Percentiles rank a stretch among this genome's conserved stretches.
Conservation (phyloP, 2,797 vertebrate genomes). For the Ptychobarbus kaznakovi region DNA sequence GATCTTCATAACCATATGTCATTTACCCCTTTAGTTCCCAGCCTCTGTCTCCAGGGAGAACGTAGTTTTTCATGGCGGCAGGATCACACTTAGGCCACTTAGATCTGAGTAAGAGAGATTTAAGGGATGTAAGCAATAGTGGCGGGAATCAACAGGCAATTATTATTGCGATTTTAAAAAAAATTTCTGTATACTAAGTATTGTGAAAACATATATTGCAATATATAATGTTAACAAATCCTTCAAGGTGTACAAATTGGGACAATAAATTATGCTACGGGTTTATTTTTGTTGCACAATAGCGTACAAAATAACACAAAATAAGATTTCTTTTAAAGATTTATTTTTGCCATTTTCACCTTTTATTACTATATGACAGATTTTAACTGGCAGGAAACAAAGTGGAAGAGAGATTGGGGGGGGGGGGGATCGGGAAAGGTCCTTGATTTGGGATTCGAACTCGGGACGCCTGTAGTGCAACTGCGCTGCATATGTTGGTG, state of each 20-base stretch:
- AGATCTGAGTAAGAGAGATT: slow-evolving; percentile 6
- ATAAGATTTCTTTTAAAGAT: background rate
- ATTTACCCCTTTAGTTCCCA: slow-evolving; percentile 77
- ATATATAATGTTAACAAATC: background rate
- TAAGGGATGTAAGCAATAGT: background rate
- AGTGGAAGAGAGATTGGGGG: background rate
- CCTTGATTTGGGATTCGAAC: no score
- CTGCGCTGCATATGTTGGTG: no score
- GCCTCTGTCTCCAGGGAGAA: slow-evolving; percentile 57
- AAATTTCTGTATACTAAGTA: background rate
- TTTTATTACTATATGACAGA: background rate
- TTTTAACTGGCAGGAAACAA: background rate
- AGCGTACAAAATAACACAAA: background rate
- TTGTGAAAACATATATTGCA: background rate
- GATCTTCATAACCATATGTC: slow-evolving; percentile 81
- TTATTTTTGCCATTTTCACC: background rate
- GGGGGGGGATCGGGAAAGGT: no score
- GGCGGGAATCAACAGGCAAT: background rate
- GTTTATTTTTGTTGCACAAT: background rate
- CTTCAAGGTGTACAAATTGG: no score
- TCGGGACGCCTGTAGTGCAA: no score
- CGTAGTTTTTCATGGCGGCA: slow-evolving; percentile 8
- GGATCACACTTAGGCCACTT: slow-evolving; percentile 42
- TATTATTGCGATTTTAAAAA: background rate
- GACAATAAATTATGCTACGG: background rate